Evolutionary conservation across 2,888 invertebrate genomes (phyloP).

Genomic region (Pristionchus mayeri): DNA sequence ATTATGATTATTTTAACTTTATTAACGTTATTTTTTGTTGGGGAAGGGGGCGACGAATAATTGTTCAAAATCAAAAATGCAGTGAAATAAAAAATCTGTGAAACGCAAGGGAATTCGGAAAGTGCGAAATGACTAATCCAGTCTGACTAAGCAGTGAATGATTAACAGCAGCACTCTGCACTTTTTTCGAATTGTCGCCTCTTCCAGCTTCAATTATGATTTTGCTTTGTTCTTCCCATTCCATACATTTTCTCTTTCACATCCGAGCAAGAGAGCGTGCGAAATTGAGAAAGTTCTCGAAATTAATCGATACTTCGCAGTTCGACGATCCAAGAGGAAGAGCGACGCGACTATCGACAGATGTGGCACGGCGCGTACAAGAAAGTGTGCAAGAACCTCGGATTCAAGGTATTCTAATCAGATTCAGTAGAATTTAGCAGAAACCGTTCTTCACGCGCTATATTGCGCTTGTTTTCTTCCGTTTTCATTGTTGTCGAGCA

Average conservation of each 20-base stretch:
- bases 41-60: no score
- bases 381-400: constrained; percentile 71
- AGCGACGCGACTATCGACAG: constrained; percentile 57
- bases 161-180: no score
- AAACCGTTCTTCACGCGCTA: constrained; percentile 19
- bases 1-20: no score
- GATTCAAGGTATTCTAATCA: constrained; percentile 66
- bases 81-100: no score
- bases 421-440: background rate
- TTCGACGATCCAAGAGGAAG: constrained; percentile 58
- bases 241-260: no score
- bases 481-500: background rate
- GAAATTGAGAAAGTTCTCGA: background rate
- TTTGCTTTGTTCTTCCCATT: background rate
- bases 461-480: background rate
- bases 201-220: background rate
- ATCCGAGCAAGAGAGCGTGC: no score
- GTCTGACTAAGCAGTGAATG: no score
- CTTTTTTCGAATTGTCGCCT: background rate
- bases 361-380: constrained; percentile 73
- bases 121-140: no score
- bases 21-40: no score
- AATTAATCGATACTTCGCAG: constrained; percentile 51
- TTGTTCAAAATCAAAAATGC: no score
- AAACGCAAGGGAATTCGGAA: no score